Percentiles rank a stretch among this genome's conserved stretches.
These are phyloP conservation scores for Catagonus wagneri DNA, from an alignment of 2,113 vertebrate species.

Conservation along the genomic window DNA sequence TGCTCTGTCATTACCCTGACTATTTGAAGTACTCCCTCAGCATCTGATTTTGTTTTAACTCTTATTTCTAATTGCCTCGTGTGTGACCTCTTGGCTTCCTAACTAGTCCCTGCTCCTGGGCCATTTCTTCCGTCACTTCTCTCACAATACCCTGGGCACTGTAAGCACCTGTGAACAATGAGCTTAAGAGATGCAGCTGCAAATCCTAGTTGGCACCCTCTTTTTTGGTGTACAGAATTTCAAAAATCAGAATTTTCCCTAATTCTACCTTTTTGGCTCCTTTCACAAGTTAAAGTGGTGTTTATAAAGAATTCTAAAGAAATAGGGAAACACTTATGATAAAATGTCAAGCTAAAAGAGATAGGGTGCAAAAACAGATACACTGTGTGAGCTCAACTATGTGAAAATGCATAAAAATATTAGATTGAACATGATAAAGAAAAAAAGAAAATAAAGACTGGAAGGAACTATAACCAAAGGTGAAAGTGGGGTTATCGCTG, in stretches of 20 bases:
- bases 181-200: background rate
- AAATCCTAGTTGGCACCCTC: background rate
- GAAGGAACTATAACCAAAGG: conserved; percentile 52
- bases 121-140: background rate
- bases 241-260: conserved; percentile 47
- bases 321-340: conserved; percentile 65
- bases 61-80: background rate
- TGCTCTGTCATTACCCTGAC: background rate
- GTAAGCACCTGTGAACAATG: background rate
- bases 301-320: conserved; percentile 58
- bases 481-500: conserved; percentile 49
- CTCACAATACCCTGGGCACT: background rate
- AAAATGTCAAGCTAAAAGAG: conserved; percentile 73
- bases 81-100: background rate
- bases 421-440: conserved; percentile 24
- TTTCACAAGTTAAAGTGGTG: conserved; percentile 56
- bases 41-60: background rate
- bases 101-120: background rate
- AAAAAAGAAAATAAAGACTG: conserved; percentile 33
- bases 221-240: conserved; percentile 36
- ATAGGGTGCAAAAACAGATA: conserved; percentile 66
- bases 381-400: background rate
- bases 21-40: background rate
- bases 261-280: conserved; percentile 33
- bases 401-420: conserved; percentile 55